A percentile compares a stretch with the other conserved stretches of the same genome.
Evolutionary conservation across 1,140 invertebrate genomes (phyloP).

Genomic region (Dendroctonus ponderosae): DNA sequence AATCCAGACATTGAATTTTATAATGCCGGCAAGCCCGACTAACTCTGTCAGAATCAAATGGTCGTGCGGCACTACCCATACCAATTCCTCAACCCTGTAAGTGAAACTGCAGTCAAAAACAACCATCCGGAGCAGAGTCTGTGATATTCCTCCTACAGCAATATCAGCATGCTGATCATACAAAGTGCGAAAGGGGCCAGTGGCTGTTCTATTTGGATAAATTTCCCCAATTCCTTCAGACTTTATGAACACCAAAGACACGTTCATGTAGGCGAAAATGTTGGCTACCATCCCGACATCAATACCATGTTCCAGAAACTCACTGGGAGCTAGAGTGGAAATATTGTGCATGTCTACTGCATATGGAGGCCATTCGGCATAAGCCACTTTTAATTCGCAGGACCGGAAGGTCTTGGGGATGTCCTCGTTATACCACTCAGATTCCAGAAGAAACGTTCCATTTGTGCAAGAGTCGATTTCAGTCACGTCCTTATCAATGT

Average conservation of each 20-base stretch:
- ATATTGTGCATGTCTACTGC: conserved; percentile 20
- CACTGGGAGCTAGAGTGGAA: neutral
- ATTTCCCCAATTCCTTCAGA: conserved; percentile 11
- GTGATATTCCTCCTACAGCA: conserved; percentile 22
- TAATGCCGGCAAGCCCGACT: conserved; percentile 4
- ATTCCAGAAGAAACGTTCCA: conserved; percentile 8
- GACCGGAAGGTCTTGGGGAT: conserved; percentile 37
- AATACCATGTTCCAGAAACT: conserved; percentile 16
- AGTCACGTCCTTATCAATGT: conserved; percentile 21
- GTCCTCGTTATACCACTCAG: conserved; percentile 31
- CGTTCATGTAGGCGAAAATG: conserved; percentile 23
- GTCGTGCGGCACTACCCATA: conserved; percentile 23
- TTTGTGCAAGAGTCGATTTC: conserved; percentile 23
- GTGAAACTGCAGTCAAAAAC: conserved; percentile 20
- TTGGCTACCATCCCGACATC: conserved; percentile 26
- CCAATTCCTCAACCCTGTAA: conserved; percentile 14
- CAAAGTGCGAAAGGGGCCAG: conserved; percentile 13
- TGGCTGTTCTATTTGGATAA: conserved; percentile 10
- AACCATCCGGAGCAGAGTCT: conserved; percentile 11
- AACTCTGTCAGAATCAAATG: conserved; percentile 5
- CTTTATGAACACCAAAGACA: conserved; percentile 15
- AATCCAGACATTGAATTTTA: conserved; percentile 25
- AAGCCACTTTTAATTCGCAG: conserved; percentile 38
- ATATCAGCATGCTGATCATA: conserved; percentile 8
- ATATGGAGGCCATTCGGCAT: conserved; percentile 35